These are phyloP conservation scores for Cirrhinus molitorella DNA, from an alignment of 2,797 vertebrate species.

Conservation along the genomic window DNA sequence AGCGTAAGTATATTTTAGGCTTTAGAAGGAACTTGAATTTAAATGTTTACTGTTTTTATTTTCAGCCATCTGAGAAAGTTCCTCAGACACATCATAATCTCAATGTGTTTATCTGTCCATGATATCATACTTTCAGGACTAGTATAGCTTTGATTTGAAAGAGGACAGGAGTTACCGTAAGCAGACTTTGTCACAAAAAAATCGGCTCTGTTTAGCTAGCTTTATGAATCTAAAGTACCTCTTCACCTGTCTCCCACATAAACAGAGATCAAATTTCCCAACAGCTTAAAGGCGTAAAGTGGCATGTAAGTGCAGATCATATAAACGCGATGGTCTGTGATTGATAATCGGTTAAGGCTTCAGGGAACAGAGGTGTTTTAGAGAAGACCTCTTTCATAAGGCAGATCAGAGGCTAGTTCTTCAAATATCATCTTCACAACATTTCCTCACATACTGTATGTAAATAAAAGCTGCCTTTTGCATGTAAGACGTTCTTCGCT, in stretches of 20 bases:
- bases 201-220: background rate
- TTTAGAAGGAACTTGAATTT: too few relatives aligned
- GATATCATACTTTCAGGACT: too few relatives aligned
- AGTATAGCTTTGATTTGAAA: background rate
- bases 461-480: slow-evolving; percentile 23
- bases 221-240: slow-evolving; percentile 20
- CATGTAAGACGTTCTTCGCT: background rate
- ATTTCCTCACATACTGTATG: background rate
- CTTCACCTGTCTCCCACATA: background rate
- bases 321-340: background rate
- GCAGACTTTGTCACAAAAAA: background rate
- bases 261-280: background rate
- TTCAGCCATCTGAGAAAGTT: background rate
- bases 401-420: background rate
- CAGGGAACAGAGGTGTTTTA: background rate
- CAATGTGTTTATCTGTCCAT: background rate
- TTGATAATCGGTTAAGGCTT: background rate
- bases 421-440: background rate
- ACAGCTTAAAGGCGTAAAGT: slow-evolving; percentile 41
- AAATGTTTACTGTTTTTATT: background rate
- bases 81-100: background rate
- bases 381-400: background rate
- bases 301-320: slow-evolving; percentile 2
- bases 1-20: too few relatives aligned
- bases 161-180: background rate